A percentile compares a stretch with the other conserved stretches of the same genome.
These are phyloP conservation scores for Xestobium rufovillosum DNA, from an alignment of 2,888 invertebrate genomes.

Conservation along the genomic window DNA sequence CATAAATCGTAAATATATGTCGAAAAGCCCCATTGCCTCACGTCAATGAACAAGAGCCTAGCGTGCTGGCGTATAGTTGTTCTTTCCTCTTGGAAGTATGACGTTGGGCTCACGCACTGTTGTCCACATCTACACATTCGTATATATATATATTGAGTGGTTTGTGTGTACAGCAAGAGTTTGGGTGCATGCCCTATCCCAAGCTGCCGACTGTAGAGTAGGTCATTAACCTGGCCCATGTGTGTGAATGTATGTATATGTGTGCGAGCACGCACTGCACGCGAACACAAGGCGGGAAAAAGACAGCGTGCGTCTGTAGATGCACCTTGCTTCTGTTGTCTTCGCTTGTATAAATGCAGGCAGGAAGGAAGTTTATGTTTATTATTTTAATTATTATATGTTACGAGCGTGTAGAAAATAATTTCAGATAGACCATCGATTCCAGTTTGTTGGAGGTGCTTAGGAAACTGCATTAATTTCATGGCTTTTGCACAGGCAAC, in stretches of 20 bases:
- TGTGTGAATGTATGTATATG: constrained; percentile 27
- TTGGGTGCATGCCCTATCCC: constrained; percentile 40
- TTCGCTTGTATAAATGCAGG: constrained; percentile 7
- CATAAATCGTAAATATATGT: too few species aligned
- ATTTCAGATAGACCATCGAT: constrained; percentile 33
- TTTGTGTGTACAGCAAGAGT: too few species aligned
- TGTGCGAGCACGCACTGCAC: constrained; percentile 35
- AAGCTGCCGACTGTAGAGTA: constrained; percentile 38
- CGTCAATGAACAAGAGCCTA: too few species aligned
- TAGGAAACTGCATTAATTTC: too few species aligned
- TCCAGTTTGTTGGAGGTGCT: too few species aligned
- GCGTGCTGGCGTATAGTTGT: too few species aligned
- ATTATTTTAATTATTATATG: constrained; percentile 32
- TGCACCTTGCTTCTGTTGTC: constrained; percentile 1
- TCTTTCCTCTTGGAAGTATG: too few species aligned
- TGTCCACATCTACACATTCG: too few species aligned
- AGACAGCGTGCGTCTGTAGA: constrained; percentile 22
- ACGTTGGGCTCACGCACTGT: too few species aligned
- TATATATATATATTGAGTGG: too few species aligned
- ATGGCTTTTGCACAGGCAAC: too few species aligned
- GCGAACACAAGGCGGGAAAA: constrained; percentile 37
- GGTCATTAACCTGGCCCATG: constrained; percentile 40
- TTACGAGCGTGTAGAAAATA: constrained; percentile 29
- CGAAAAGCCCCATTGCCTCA: too few species aligned
- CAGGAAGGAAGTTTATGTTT: constrained; percentile 35